Conservation (phyloP, 2,888 invertebrate species). For the Diplolepis rosae region DNA sequence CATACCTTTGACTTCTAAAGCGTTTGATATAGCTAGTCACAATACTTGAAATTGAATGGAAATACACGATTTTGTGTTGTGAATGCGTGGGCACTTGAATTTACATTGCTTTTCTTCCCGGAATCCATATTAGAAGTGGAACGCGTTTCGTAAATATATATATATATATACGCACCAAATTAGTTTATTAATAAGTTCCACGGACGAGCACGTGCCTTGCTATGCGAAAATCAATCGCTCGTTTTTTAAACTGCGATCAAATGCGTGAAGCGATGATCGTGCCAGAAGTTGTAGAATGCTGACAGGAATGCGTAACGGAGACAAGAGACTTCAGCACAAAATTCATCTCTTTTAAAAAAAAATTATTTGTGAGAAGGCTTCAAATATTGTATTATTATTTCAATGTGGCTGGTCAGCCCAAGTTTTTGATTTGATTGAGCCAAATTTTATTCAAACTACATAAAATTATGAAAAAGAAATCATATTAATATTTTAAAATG, state of each 20-base stretch:
- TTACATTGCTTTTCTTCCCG: neutral
- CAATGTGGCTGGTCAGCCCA: too few relatives aligned
- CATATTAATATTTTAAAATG: too few relatives aligned
- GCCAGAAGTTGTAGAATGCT: neutral
- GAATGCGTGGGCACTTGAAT: neutral
- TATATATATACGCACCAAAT: neutral
- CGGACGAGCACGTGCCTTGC: neutral
- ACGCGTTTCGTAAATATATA: conserved; percentile 20
- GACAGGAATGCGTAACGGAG: neutral
- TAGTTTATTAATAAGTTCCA: conserved; percentile 12
- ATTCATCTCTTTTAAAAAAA: too few relatives aligned
- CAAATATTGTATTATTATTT: too few relatives aligned
- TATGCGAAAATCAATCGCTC: conserved; percentile 1
- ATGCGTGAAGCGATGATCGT: neutral
- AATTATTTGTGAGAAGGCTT: too few relatives aligned
- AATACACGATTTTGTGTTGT: neutral
- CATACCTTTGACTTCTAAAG: conserved; percentile 20
- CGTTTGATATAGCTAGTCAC: neutral
- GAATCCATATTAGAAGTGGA: conserved; percentile 7
- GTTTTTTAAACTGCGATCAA: neutral
- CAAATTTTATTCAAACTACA: too few relatives aligned
- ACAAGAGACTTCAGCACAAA: neutral
- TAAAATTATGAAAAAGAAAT: too few relatives aligned
- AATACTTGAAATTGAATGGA: neutral
- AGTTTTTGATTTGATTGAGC: too few relatives aligned